phyloP scores from a whole-genome alignment of 1,140 invertebrate species.

The Drosophila lacteicornis region DNA sequence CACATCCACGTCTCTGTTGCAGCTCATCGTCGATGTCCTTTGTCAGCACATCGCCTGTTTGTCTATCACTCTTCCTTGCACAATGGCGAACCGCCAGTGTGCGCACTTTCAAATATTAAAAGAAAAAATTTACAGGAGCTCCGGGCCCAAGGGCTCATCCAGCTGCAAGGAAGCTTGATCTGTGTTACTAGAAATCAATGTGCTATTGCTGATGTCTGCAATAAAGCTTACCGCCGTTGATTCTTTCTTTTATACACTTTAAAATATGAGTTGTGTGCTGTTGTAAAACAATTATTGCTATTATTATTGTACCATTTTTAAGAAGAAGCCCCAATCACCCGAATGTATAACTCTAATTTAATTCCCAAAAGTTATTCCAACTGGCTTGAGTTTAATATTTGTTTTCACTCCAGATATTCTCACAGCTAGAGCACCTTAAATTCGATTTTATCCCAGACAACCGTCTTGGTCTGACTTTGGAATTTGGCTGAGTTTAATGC shows the following conservation, averaged over 20 bases:
- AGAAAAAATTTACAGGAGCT: conserved; percentile 39
- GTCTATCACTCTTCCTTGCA: conserved; percentile 67
- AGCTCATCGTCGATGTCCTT: conserved; percentile 68
- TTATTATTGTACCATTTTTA: neutral
- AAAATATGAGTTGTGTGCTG: neutral
- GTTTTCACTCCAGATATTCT: neutral
- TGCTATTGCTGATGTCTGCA: conserved; percentile 71
- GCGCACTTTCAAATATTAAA: conserved; percentile 69
- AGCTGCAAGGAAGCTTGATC: conserved; percentile 17
- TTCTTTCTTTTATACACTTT: neutral
- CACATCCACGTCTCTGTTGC: conserved; percentile 42
- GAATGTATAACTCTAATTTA: neutral
- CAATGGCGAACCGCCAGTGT: conserved; percentile 31
- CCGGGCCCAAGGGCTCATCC: conserved; percentile 12
- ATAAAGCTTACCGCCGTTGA: conserved; percentile 31
- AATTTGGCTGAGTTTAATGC: conserved; percentile 45
- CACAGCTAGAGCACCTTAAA: neutral
- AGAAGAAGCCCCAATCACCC: too few species aligned
- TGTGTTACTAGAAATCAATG: conserved; percentile 59
- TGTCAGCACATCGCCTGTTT: conserved; percentile 78
- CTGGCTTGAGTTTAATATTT: neutral
- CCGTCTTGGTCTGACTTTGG: conserved; percentile 7
- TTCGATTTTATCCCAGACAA: neutral
- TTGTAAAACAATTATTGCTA: too few species aligned
- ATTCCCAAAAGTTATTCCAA: neutral